Evolutionary conservation across 2,113 vertebrate genomes (phyloP), one percentile per base, ranked within the genome.

Genomic region (Dinomys branickii): DNA sequence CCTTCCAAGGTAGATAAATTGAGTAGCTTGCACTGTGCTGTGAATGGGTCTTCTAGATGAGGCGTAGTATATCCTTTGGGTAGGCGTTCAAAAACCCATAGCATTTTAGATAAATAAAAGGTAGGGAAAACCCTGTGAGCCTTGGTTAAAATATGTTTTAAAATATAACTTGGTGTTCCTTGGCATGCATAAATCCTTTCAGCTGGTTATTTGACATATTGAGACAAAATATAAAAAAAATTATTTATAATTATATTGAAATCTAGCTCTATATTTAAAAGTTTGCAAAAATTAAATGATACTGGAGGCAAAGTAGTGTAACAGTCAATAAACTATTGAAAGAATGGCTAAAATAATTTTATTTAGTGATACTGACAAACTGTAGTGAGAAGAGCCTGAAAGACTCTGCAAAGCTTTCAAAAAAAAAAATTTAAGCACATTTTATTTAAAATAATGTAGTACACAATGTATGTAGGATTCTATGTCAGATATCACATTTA

Each of bases 1-100:
- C 96, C 85, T 98, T 98, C 96, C 92, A 97, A 97, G 94, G 94
- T 93, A 96, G 96, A 98, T 97, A 97, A 97, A 98, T 73, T 96
- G 96, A 98, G 96, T 84, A 89, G 96, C 88, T 69, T 91, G 96
- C 92, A 92, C 58, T 92, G 88, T 82, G 90, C 94, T 35, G 47
- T 81, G 83, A 88, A 93, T 73, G 52, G 94, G 94, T 92, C 96
- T 95, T 98, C 92, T 86, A 94, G 85, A 95, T 81, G 88, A 97
- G 80, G 77, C 86, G 96, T 94, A 89, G 38, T 92, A 61, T 77
- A 88, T 94, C 88, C 61, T 96, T 89, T 91, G 71, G 0, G 0
- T 26, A 93, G 92, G 63, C 90, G 95, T 96, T 94, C 94, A 93
- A 88, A 97, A 97, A 92, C 65, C 78, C 85, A 95, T 17, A 85